Evolutionary conservation across 2,888 invertebrate genomes (phyloP).

Genomic region (Bibio marci): DNA sequence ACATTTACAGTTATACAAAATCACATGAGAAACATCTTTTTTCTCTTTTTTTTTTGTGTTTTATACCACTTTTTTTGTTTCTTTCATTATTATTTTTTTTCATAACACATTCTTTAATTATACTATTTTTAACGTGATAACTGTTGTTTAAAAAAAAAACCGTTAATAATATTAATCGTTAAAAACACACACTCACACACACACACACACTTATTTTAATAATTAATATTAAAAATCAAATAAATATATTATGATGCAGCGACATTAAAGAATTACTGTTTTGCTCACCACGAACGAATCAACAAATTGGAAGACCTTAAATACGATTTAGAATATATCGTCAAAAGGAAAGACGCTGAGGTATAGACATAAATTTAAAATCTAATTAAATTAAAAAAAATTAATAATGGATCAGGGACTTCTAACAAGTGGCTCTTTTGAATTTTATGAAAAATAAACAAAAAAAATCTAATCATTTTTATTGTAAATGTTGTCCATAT

Average conservation of each 20-base stretch:
- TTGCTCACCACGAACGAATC: slow-evolving; percentile 25
- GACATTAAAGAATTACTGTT: slow-evolving; percentile 14
- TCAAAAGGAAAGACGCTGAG: slow-evolving; percentile 97
- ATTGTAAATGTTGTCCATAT: slow-evolving; percentile 1
- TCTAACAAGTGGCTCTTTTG: neutral
- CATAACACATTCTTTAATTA: too few relatives aligned
- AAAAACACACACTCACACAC: neutral
- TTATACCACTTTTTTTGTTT: too few relatives aligned
- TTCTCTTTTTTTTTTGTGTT: too few relatives aligned
- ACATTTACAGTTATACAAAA: too few relatives aligned
- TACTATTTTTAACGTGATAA: too few relatives aligned
- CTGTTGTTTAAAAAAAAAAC: too few relatives aligned
- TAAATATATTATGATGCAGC: too few relatives aligned
- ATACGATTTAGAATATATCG: slow-evolving; percentile 96
- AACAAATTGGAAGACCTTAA: slow-evolving; percentile 41
- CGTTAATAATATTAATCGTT: too few relatives aligned
- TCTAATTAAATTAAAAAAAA: neutral
- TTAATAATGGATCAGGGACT: neutral
- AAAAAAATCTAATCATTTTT: neutral
- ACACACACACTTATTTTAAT: neutral
- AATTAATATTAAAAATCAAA: too few relatives aligned
- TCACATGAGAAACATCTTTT: too few relatives aligned
- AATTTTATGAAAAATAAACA: neutral
- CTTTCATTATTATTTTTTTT: too few relatives aligned
- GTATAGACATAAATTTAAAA: slow-evolving; percentile 36